Evolutionary conservation across 1,140 invertebrate genomes (phyloP).

Genomic region (Anastrepha ludens): DNA sequence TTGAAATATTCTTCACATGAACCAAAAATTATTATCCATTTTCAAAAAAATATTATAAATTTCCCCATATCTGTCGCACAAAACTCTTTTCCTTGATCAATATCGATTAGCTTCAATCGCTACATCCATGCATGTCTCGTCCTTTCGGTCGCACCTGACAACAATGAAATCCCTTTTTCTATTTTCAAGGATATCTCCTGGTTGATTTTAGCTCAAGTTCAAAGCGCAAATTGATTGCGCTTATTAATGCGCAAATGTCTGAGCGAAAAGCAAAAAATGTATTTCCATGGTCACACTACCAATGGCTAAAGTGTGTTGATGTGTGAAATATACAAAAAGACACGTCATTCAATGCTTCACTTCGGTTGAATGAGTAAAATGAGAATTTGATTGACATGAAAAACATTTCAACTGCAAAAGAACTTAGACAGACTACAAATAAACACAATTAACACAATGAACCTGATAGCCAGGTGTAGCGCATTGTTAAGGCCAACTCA

Average conservation of each 20-base stretch:
- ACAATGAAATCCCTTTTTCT: background rate
- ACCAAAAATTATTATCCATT: no score
- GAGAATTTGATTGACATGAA: constrained; percentile 43
- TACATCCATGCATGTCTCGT: no score
- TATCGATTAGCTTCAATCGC: no score
- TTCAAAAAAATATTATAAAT: no score
- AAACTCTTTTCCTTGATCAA: no score
- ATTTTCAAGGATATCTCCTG: background rate
- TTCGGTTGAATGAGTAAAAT: background rate
- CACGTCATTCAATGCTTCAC: background rate
- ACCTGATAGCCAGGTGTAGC: background rate
- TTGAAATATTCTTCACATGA: no score
- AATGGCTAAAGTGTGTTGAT: constrained; percentile 17
- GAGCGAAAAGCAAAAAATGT: background rate
- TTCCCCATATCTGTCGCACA: no score
- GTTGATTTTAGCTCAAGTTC: constrained; percentile 26
- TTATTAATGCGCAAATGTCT: background rate
- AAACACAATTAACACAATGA: constrained; percentile 36
- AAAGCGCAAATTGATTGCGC: background rate
- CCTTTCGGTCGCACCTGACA: no score
- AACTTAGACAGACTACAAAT: constrained; percentile 35
- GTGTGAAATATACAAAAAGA: background rate
- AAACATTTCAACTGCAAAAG: constrained; percentile 31
- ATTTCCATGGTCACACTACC: background rate
- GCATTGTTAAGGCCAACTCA: background rate